phyloP scores from a whole-genome alignment of 2,888 invertebrate genomes.

The Pediacus dermestoides region DNA sequence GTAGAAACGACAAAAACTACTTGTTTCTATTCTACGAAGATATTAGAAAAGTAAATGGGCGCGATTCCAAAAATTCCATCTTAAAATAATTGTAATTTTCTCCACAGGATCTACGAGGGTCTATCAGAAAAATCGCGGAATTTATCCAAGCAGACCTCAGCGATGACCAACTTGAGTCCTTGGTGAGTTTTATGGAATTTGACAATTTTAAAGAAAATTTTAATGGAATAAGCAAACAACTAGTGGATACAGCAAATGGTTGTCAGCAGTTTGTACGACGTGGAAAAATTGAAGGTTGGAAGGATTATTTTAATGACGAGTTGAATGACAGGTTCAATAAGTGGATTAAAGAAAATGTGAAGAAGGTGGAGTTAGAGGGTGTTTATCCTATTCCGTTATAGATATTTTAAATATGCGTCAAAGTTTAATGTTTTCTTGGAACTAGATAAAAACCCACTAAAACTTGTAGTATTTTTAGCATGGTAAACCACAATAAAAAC shows the following conservation, averaged over 20 bases:
- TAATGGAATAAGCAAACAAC: conserved; percentile 52
- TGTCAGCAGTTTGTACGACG: conserved; percentile 63
- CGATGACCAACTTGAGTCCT: conserved; percentile 55
- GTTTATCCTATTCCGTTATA: too few species aligned
- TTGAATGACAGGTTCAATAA: conserved; percentile 4
- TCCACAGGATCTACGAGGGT: conserved; percentile 57
- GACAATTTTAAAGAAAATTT: conserved; percentile 58
- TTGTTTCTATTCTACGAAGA: conserved; percentile 75
- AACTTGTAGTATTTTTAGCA: too few species aligned
- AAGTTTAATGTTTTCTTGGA: too few species aligned
- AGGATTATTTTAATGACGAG: conserved; percentile 11
- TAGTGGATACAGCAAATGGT: conserved; percentile 41
- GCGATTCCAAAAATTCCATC: too few species aligned
- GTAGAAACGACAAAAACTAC: conserved; percentile 61
- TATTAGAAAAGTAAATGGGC: conserved; percentile 61
- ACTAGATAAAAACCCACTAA: too few species aligned
- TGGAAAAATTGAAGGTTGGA: conserved; percentile 55
- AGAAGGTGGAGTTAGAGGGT: too few species aligned
- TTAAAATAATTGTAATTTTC: conserved; percentile 23
- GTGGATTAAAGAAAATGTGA: conserved; percentile 14
- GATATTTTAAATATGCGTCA: too few species aligned
- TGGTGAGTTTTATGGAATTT: conserved; percentile 71
- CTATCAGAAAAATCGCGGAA: conserved; percentile 56
- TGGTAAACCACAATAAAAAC: too few species aligned
- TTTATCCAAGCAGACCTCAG: conserved; percentile 60